Percentiles rank a stretch among this genome's conserved stretches.
These are phyloP conservation scores for Emmelina monodactyla DNA, from an alignment of 2,888 invertebrate genomes.

Conservation along the genomic window DNA sequence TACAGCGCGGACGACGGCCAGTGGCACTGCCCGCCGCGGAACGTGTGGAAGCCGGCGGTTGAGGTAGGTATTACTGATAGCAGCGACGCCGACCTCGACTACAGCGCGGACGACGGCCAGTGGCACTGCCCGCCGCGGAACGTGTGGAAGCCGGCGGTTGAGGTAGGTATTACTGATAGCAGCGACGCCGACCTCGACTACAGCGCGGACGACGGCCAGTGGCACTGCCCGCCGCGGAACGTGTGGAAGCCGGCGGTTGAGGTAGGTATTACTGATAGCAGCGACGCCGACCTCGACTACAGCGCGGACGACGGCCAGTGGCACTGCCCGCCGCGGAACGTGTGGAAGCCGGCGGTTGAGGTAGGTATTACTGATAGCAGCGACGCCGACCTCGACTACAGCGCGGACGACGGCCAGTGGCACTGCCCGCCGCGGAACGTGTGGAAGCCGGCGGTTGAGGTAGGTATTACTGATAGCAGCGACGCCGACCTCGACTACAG, in stretches of 20 bases:
- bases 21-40: conserved; percentile 36
- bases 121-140: conserved; percentile 38
- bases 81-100: conserved; percentile 53
- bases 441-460: conserved; percentile 38
- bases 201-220: conserved; percentile 48
- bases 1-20: conserved; percentile 51
- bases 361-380: conserved; percentile 57
- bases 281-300: conserved; percentile 52
- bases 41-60: conserved; percentile 39
- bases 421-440: conserved; percentile 39
- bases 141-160: conserved; percentile 38
- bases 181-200: conserved; percentile 55
- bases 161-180: conserved; percentile 52
- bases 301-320: conserved; percentile 49
- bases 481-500: conserved; percentile 54
- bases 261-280: conserved; percentile 54
- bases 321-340: conserved; percentile 37
- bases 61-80: conserved; percentile 52
- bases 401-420: conserved; percentile 47
- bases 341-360: conserved; percentile 37
- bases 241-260: conserved; percentile 39
- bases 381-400: conserved; percentile 50
- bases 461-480: conserved; percentile 55
- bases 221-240: conserved; percentile 37
- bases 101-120: conserved; percentile 50